Base-by-base conservation (phyloP, 1,140 invertebrate genomes). In the Formica exsecta region DNA sequence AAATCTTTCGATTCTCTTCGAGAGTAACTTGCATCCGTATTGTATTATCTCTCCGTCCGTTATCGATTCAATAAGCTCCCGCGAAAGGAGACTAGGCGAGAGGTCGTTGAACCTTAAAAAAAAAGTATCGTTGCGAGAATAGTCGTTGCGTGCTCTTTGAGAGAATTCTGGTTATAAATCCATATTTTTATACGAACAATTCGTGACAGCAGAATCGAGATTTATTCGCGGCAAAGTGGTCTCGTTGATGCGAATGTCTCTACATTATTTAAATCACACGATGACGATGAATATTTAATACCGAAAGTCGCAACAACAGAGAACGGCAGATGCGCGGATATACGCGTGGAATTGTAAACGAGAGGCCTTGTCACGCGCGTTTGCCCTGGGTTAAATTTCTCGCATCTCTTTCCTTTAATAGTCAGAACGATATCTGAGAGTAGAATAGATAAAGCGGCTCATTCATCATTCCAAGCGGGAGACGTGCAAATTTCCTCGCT, bases 401-500 rank as follows among this genome's bases (percentile, higher is more conserved):
- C 85, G 51, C 29, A 29, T 87, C 59, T 36, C 66, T 57, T 61
- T 74, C 68, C 44, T 71, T 71, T 70, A 80, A 66, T 38, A 70
- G 51, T 36, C 76, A 36, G 62, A 77, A 85, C 73, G 38, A 61
- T 74, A 74, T 36, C 51, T 38, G 36, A 51, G 61, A 66, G 51
- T 19, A 71, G 68, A 74, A 80, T 62, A 88, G 74, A 89, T 80
- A 86, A 88, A 75, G 65, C 25, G 57, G 62, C 36, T 86, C 71
- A 79, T 81, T 70, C 71, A 57, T 89, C 88, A 83, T 89, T 85
- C 64, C 76, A 29, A 6, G 16, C 84, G 59, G 65, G 76, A 80
- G 76, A 77, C 74, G 62, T 29, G 84, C 70, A 70, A 86, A 89
- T 89, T 89, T 86, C 68, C 68, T 71, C 74, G 84, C 87, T 64